Base-by-base conservation (phyloP, 2,113 vertebrate genomes). In the Sinocyclocheilus anophthalmus region DNA sequence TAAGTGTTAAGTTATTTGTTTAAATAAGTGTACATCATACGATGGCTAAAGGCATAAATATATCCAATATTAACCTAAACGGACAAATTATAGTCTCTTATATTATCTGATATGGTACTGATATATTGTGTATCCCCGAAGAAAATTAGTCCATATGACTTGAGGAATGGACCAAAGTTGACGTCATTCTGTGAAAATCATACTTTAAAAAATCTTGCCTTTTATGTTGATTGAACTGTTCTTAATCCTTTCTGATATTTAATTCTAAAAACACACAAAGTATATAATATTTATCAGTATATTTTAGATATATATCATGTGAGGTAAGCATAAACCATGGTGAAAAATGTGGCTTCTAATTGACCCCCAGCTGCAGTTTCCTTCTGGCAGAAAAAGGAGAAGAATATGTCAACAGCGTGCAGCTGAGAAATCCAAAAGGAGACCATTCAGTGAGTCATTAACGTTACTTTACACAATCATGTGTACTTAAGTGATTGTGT, bases 381-480 rank as follows among this genome's bases (percentile, higher is more conserved):
- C 89, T 99, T 84, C 91, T 95, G 80, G 92, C 93, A 87, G 96
- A 98, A 93, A 99, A 97, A 72, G 98, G 98, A 16, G 90, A 90
- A 83, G 96, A 96, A 84, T 99, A 96, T 94, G 90, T 99, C 90
- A 99, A 93, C 91, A 93, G 76, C 22, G 91, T 99, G 91, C 98
- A 99, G 89, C 95, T 99, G 86, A 93, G 91, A 86, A 80, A 89
- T 84, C 93, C 93, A 80, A 85, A 4, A 83, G 85, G 76, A 3
- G 88, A 91, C 57, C 84, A 94, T 92, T 87, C 92, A 89, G 97
- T 98, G 95, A 97, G 92, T 33, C 59, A 45, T 22, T 33, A 42
- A 42, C 7, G 2, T 8, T 53, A 3, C 50, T 55, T 76, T 8
- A 55, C 61, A 33, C 48, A 72, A 20, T 10, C 33, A 70, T n/a